Evolutionary conservation across 1,140 invertebrate species (phyloP), one percentile per base, ranked within the genome.

Genomic region (Lordiphosa collinella): DNA sequence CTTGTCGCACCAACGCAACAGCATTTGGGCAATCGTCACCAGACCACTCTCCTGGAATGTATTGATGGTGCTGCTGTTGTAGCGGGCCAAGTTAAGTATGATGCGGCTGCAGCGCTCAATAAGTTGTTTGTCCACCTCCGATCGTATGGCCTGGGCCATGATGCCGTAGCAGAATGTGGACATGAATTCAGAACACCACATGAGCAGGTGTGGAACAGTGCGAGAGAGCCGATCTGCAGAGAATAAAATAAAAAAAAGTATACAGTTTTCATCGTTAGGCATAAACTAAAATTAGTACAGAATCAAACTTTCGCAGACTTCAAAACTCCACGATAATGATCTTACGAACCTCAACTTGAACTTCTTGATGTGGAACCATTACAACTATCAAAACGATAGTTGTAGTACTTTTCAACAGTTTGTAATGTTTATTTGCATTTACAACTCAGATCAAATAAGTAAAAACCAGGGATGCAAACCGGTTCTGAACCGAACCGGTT

Each of bases 1-100:
- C 60, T 92, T 93, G 55, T 92, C 92, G 71, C 92, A 92, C 89
- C 91, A 93, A 32, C 92, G 90, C 69, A 90, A 75, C 90, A 93
- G 90, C 73, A 92, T 89, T 49, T 89, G 88, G 12, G 88, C 88
- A 16, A 89, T 74, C 9, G 88, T 89, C 1, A 87, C 82, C 4
- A 89, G 47, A 0, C 88, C 88, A 13, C 64, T 54, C 46, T 87
- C 80, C 37, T 89, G 79, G 52, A 89, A 89, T 4, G 74, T 85
- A 35, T 86, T 86, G 1, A 72, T 68, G 0, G 73, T 87, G 3
- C 62, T 86, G 49, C 76, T 80, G 31, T 87, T 84, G 35, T 88
- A 89, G 4, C 88, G 85, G 0, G 88, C 82, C 59, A 89, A 55
- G 55, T 89, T 89, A 3, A 89, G 72, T 54, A 89, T 88, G 7